Percentiles rank a stretch among this genome's conserved stretches.
Evolutionary conservation across 2,113 vertebrate species (phyloP).

Genomic region (Oreotrochilus melanogaster): DNA sequence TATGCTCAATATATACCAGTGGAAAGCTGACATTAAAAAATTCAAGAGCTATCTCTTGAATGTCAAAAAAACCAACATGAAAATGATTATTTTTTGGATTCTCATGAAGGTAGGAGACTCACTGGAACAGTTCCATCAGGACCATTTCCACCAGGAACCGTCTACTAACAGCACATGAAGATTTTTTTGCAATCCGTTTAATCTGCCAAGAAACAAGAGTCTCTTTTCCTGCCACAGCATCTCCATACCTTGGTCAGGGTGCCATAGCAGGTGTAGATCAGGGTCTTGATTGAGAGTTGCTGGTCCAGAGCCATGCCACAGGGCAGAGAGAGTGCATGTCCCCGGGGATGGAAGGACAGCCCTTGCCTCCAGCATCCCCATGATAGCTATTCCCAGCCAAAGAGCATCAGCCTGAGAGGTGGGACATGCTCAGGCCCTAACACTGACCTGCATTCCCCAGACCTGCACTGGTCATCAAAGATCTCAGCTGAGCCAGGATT

Average conservation of each 20-base stretch:
- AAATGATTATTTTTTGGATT: neutral
- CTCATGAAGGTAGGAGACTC: neutral
- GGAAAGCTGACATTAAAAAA: neutral
- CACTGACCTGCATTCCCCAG: neutral
- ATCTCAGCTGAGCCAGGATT: neutral
- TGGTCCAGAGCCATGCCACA: neutral
- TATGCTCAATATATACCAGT: neutral
- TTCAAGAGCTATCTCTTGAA: neutral
- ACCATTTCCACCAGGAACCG: neutral
- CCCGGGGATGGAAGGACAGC: neutral
- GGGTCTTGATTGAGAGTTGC: neutral
- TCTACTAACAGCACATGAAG: neutral
- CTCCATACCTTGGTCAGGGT: neutral
- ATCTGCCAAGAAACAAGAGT: neutral
- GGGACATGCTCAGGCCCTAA: neutral
- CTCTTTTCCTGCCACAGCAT: neutral
- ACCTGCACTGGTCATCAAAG: neutral
- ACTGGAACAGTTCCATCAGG: neutral
- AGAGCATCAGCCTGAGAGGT: neutral
- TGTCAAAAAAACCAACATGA: neutral
- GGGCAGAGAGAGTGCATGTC: fast-evolving
- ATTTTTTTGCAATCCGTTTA: neutral
- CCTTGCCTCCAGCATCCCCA: neutral
- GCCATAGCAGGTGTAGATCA: neutral
- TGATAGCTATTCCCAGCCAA: neutral